Base-by-base conservation (phyloP, 1,140 invertebrate species). In the Zaprionus capensis region DNA sequence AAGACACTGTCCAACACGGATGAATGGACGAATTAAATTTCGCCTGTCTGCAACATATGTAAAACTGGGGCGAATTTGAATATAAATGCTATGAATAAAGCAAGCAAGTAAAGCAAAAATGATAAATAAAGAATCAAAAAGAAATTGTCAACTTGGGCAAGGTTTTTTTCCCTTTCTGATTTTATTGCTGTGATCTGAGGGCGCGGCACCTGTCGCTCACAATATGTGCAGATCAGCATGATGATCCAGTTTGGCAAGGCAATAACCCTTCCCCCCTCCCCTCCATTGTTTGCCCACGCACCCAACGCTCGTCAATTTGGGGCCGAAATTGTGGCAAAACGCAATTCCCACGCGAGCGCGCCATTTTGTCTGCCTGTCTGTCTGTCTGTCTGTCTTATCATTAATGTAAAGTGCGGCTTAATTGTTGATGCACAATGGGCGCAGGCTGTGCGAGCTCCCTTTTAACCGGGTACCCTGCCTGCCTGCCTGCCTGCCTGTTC, bases 351-450 rank as follows among this genome's bases (percentile, higher is more conserved):
- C 46, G 46, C 46, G 46, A 20, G 12, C 20, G 20, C 46, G 22
- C 46, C 46, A 51, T 51, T 51, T 51, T 24, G 38, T 36, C 38
- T 34, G 0, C 9, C 28, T 1, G n/a, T 38, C 44, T 57, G 3
- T 41, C 6, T 26, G 12, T 46, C 58, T 71, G 51, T 80, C 80
- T 70, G 74, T 71, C 66, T 73, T 76, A 87, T 82, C 77, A 87
- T 87, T 87, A 87, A 87, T 68, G 61, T 65, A 67, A 73, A 82
- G 64, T 74, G 72, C 80, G 70, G 73, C 74, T 82, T 87, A 87
- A 87, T 87, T 87, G 73, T 75, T 78, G 78, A 71, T 82, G 57
- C 81, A 84, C 78, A 85, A 78, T 77, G 20, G 68, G 51, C 28
- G 55, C n/a, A 58, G 53, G 38, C 66, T 41, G 36, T 22, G 58